phyloP scores from a whole-genome alignment of 2,797 vertebrate genomes.

The Graptemys geographica region DNA sequence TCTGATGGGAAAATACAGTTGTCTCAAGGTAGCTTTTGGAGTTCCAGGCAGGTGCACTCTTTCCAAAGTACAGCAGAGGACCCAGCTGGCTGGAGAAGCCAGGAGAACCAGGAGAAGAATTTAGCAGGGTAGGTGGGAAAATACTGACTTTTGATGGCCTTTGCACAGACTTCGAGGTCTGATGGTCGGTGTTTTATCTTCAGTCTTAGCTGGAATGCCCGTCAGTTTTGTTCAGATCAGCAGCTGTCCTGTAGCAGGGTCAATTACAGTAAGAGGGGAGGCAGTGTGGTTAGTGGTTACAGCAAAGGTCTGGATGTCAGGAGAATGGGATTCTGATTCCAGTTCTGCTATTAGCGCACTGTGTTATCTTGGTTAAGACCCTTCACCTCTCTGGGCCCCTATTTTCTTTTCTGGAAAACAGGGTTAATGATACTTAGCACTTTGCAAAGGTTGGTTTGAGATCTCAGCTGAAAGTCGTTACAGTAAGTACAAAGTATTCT shows the following conservation, averaged over 20 bases:
- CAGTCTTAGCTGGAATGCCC: not conserved
- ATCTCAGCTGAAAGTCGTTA: accelerated
- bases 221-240: not conserved
- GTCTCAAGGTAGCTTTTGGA: not conserved
- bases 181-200: not conserved
- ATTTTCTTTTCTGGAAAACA: not conserved
- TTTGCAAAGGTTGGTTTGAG: not conserved
- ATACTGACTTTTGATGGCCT: not conserved
- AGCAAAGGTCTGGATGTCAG: not conserved
- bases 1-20: not conserved
- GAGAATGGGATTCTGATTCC: not conserved
- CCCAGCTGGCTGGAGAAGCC: not conserved
- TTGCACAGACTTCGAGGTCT: not conserved
- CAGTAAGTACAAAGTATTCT: not conserved
- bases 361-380: accelerated
- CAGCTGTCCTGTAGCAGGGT: not conserved
- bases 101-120: not conserved
- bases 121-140: not conserved
- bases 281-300: not conserved
- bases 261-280: not conserved
- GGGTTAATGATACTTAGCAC: accelerated
- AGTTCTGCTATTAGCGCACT: not conserved
- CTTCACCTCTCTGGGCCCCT: not conserved
- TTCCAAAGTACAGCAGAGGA: not conserved
- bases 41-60: not conserved